Base-by-base conservation (phyloP, 1,140 invertebrate species). In the Drosophila malerkotliana region DNA sequence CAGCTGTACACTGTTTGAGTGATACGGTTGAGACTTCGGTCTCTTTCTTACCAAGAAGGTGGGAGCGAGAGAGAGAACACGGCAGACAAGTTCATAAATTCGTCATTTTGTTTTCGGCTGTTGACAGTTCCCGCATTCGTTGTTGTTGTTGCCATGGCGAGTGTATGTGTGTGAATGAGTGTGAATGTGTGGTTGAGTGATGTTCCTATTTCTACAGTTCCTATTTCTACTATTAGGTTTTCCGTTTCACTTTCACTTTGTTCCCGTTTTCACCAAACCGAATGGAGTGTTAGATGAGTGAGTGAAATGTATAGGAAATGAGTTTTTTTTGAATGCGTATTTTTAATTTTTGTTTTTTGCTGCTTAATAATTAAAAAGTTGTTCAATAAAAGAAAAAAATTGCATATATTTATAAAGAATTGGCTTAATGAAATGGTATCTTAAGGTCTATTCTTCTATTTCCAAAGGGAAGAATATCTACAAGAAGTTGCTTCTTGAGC, bases 81-180 rank as follows among this genome's bases (percentile, higher is more conserved):
- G 15, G 57, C 69, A 68, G 78, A 74, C 77, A 73, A 89, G 79
- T 84, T 89, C 83, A 91, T 91, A 89, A 91, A 91, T 91, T 91
- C 89, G 81, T 90, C 89, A 90, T 91, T 91, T 91, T 91, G 89
- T 90, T 91, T 90, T 90, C 34, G 56, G 59, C 72, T 87, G 89
- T 83, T 91, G 89, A 91, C 89, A 91, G 88, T 89, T 78, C 73
- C 15, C 44, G 44, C 15, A 18, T 67, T 62, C 52, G 72, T 68
- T 72, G 61, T 66, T 80, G 63, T 76, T 84, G 67, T 66, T 81
- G 74, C 48, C 47, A 63, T 77, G 53, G 66, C 45, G 47, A 77
- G 57, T 54, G 71, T 12, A 21, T 49, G 18, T 41, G 51, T 49
- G 63, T 52, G 63, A 41, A 59, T 44, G 54, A 32, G 41, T 57